phyloP scores from a whole-genome alignment of 1,140 invertebrate genomes.

The Penaeus vannamei region DNA sequence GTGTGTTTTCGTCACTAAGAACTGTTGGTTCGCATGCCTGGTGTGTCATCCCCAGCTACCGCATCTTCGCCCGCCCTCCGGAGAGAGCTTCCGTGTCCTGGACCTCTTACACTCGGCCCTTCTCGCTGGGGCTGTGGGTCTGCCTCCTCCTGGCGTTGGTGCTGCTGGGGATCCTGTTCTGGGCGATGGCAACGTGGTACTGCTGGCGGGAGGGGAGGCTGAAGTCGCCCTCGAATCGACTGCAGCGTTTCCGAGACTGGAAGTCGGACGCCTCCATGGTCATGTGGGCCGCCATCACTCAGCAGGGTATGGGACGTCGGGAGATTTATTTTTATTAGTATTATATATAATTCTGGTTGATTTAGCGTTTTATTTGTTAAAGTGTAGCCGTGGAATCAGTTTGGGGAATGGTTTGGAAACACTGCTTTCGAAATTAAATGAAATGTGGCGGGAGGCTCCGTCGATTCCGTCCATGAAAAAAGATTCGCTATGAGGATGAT shows the following conservation, averaged over 20 bases:
- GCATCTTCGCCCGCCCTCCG: constrained; percentile 57
- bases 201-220: not conserved
- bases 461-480: no score
- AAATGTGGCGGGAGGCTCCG: no score
- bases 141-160: constrained; percentile 18
- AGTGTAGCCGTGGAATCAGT: no score
- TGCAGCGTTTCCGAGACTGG: constrained; percentile 19
- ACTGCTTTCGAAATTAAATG: no score
- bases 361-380: no score
- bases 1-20: no score
- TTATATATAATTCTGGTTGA: not conserved
- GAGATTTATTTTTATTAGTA: not conserved
- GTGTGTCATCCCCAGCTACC: constrained; percentile 43
- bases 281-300: constrained; percentile 59
- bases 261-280: constrained; percentile 32
- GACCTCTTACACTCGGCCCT: constrained; percentile 61
- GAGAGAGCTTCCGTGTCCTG: constrained; percentile 37
- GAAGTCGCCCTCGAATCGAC: not conserved
- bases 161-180: constrained; percentile 13
- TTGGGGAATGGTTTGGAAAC: no score
- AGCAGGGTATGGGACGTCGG: constrained; percentile 47
- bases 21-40: no score
- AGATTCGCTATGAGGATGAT: no score
- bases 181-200: constrained; percentile 35
- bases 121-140: constrained; percentile 45